These are phyloP conservation scores for Plagiodera versicolora DNA, from an alignment of 2,888 invertebrate species.

Conservation along the genomic window DNA sequence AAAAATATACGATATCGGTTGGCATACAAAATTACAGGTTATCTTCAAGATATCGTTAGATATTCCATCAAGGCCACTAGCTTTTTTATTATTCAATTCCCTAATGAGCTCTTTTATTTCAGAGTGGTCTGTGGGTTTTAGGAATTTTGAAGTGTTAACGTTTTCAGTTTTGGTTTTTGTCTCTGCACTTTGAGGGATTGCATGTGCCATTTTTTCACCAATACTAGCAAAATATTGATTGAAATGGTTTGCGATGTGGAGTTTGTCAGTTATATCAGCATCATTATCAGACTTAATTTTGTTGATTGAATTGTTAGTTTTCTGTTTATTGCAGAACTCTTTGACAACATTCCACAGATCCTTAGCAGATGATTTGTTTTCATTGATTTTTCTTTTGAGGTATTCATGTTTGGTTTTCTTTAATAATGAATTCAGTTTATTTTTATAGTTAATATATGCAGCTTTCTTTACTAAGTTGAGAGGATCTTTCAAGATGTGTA, in stretches of 20 bases:
- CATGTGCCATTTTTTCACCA: slow-evolving; percentile 1
- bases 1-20: slow-evolving; percentile 3
- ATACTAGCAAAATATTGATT: slow-evolving; percentile 2
- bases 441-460: not conserved
- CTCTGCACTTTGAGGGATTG: slow-evolving; percentile 4
- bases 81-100: not conserved
- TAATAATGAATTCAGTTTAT: not conserved
- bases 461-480: too few species aligned
- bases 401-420: slow-evolving; percentile 6
- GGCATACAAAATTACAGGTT: not conserved
- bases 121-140: not conserved
- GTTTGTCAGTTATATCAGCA: slow-evolving; percentile 1
- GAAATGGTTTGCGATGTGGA: not conserved
- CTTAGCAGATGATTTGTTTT: slow-evolving; percentile 3
- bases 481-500: too few species aligned
- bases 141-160: not conserved
- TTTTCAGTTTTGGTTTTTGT: not conserved
- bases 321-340: not conserved
- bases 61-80: slow-evolving; percentile 1
- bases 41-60: slow-evolving; percentile 4
- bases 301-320: not conserved
- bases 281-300: not conserved
- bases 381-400: slow-evolving; percentile 1
- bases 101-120: not conserved
- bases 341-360: not conserved